These are phyloP conservation scores for Clivina fossor DNA, from an alignment of 2,888 invertebrate genomes.

Conservation along the genomic window DNA sequence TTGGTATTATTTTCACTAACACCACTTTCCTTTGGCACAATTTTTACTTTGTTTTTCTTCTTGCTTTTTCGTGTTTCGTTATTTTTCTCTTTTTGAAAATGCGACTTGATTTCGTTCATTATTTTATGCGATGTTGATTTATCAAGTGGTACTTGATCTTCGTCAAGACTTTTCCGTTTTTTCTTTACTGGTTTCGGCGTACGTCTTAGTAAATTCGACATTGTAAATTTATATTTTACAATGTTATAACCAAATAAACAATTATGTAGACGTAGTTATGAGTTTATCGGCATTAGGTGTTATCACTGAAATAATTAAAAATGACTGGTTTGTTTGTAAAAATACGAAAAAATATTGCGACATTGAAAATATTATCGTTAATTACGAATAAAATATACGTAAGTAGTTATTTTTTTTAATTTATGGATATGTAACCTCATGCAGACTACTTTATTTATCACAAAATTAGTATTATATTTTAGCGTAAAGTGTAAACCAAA, in stretches of 20 bases:
- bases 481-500: too few relatives aligned
- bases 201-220: slow-evolving; percentile 15
- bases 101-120: slow-evolving; percentile 26
- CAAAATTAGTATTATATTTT: too few relatives aligned
- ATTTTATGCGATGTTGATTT: slow-evolving; percentile 16
- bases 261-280: too few relatives aligned
- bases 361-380: not conserved
- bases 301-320: slow-evolving; percentile 9
- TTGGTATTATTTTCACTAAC: not conserved
- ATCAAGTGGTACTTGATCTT: slow-evolving; percentile 9
- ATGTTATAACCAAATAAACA: too few relatives aligned
- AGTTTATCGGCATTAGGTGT: too few relatives aligned
- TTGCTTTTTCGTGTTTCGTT: slow-evolving; percentile 25
- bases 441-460: too few relatives aligned
- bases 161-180: slow-evolving; percentile 15
- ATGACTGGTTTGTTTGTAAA: slow-evolving; percentile 8
- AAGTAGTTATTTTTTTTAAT: too few relatives aligned
- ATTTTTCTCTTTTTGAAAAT: slow-evolving; percentile 27
- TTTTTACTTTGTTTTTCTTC: slow-evolving; percentile 17
- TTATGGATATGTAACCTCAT: too few relatives aligned
- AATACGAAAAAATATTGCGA: slow-evolving; percentile 11
- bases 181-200: slow-evolving; percentile 26
- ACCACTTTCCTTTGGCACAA: not conserved
- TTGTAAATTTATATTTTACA: too few relatives aligned
- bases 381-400: too few relatives aligned